phyloP scores from a whole-genome alignment of 2,113 vertebrate genomes.

The Cygnus buccinator region DNA sequence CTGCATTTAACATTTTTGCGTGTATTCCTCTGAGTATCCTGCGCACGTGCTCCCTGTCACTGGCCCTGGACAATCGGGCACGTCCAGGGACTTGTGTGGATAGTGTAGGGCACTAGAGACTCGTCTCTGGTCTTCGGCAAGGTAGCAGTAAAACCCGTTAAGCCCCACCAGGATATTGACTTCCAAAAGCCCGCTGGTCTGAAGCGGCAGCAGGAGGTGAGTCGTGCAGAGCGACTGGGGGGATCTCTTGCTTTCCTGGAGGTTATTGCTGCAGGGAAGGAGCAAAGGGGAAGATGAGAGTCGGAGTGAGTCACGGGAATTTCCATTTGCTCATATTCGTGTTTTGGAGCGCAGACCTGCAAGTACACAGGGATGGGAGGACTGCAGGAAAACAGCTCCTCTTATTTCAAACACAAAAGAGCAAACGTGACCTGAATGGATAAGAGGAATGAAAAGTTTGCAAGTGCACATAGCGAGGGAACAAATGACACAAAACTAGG shows the following conservation, averaged over 20 bases:
- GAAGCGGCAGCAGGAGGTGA: not conserved
- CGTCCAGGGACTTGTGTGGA: not conserved
- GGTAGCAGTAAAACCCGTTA: not conserved
- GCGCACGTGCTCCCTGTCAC: not conserved
- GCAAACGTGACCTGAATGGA: not conserved
- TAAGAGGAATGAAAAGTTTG: not conserved
- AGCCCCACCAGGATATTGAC: not conserved
- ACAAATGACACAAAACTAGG: not conserved
- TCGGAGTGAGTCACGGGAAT: not conserved
- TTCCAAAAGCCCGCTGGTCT: slow-evolving; percentile 15
- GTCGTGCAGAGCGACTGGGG: not conserved
- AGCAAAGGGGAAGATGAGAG: not conserved
- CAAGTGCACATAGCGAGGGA: not conserved
- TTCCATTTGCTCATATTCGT: slow-evolving; percentile 20
- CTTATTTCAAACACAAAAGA: slow-evolving; percentile 7
- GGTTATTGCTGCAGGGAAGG: slow-evolving; percentile 16
- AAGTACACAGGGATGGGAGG: not conserved
- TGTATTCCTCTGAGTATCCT: not conserved
- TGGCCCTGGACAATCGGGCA: not conserved
- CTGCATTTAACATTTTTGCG: not conserved
- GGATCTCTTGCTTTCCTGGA: not conserved
- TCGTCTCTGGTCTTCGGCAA: not conserved
- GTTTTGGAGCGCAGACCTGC: not conserved
- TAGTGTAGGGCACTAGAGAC: not conserved
- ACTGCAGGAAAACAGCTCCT: not conserved